Conservation (phyloP, 1,140 invertebrate genomes). For the Drosophila teissieri region DNA sequence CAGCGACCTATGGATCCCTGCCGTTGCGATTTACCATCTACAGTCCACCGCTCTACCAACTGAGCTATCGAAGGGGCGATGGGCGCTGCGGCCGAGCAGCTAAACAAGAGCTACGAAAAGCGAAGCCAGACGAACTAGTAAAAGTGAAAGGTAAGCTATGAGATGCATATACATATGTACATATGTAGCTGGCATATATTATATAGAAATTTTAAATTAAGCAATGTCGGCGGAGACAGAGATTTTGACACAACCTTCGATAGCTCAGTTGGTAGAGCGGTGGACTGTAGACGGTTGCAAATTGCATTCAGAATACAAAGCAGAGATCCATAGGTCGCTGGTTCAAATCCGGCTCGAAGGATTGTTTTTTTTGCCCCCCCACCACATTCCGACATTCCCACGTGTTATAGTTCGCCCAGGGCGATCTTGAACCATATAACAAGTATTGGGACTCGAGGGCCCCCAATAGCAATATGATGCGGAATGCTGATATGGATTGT, state of each 20-base stretch:
- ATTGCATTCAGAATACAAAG: neutral
- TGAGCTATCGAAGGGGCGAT: conserved; percentile 90
- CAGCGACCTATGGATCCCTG: conserved; percentile 88
- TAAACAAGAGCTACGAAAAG: conserved; percentile 1
- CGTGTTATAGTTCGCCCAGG: too few relatives aligned
- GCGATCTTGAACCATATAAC: neutral
- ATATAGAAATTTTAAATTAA: conserved; percentile 1
- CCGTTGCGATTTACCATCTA: conserved; percentile 85
- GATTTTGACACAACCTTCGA: conserved; percentile 86
- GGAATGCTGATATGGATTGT: conserved; percentile 9
- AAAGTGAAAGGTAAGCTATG: conserved; percentile 27
- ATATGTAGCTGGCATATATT: neutral
- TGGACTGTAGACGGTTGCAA: conserved; percentile 89
- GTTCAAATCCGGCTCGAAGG: conserved; percentile 90
- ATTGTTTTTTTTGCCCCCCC: conserved; percentile 4
- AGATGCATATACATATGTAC: neutral
- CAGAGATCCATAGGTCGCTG: conserved; percentile 88
- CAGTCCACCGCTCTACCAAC: conserved; percentile 95
- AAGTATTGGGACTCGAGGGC: neutral
- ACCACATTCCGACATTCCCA: neutral
- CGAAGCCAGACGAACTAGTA: neutral
- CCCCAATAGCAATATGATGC: neutral
- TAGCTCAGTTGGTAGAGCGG: conserved; percentile 95
- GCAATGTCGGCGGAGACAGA: neutral
- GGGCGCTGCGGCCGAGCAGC: neutral